phyloP scores from a whole-genome alignment of 1,140 invertebrate species.

The Macrotrachela quadricornifera region DNA sequence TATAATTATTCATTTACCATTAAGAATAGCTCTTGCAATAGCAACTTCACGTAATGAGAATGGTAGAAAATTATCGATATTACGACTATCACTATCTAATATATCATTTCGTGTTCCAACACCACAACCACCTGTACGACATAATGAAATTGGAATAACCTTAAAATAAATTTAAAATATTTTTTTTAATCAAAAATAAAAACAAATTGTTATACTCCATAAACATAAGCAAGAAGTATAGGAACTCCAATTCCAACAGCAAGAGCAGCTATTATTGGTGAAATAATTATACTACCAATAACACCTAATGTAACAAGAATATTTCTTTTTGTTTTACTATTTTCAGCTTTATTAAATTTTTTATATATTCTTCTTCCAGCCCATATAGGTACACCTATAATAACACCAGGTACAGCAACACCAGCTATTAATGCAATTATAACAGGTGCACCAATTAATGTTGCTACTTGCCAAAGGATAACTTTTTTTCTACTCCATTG shows the following conservation, averaged over 20 bases:
- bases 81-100: too few relatives aligned
- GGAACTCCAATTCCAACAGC: conserved; percentile 73
- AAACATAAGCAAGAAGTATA: conserved; percentile 82
- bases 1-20: too few relatives aligned
- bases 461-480: conserved; percentile 84
- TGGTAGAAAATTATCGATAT: too few relatives aligned
- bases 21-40: too few relatives aligned
- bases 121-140: conserved; percentile 59
- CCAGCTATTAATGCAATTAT: conserved; percentile 82
- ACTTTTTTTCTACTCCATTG: conserved; percentile 97
- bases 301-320: conserved; percentile 18
- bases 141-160: conserved; percentile 75
- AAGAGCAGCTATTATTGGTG: conserved; percentile 68
- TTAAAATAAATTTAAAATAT: too few relatives aligned
- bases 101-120: conserved; percentile 1
- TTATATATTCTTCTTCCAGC: conserved; percentile 47
- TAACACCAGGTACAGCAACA: conserved; percentile 80
- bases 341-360: neutral
- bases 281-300: conserved; percentile 43
- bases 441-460: conserved; percentile 76
- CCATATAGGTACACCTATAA: conserved; percentile 73
- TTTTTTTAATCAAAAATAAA: too few relatives aligned
- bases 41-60: too few relatives aligned
- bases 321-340: conserved; percentile 12
- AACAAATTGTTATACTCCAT: conserved; percentile 40